phyloP scores from a whole-genome alignment of 2,797 vertebrate genomes.

The Huso huso region DNA sequence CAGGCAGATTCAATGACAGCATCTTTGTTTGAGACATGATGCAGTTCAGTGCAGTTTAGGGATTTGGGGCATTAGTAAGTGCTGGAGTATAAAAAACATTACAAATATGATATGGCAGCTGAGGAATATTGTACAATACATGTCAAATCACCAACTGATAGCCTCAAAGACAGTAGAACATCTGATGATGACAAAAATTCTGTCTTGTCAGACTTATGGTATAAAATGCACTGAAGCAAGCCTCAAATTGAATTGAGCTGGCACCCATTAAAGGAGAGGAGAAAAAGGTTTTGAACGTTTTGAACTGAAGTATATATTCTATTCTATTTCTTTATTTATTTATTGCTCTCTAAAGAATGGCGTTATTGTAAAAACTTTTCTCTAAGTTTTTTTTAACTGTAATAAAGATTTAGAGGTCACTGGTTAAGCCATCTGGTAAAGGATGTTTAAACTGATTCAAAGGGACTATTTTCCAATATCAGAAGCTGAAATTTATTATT shows the following conservation, averaged over 20 bases:
- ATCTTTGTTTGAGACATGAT: too few relatives aligned
- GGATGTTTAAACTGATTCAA: too few relatives aligned
- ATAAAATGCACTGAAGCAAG: neutral
- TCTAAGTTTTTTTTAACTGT: too few relatives aligned
- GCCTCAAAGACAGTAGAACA: neutral
- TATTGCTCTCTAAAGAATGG: too few relatives aligned
- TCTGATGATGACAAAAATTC: neutral
- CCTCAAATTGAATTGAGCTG: neutral
- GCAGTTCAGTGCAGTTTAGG: neutral
- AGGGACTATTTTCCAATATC: too few relatives aligned
- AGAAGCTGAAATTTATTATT: too few relatives aligned
- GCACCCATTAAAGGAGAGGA: neutral
- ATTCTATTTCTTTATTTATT: too few relatives aligned
- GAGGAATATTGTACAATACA: neutral
- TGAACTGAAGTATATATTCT: too few relatives aligned
- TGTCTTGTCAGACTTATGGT: neutral
- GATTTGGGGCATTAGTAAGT: neutral
- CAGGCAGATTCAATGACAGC: too few relatives aligned
- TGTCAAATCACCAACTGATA: slow-evolving; percentile 1
- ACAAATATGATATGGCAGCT: neutral
- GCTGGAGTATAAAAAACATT: neutral
- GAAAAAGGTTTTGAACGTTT: neutral
- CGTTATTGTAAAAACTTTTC: too few relatives aligned
- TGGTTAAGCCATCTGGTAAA: too few relatives aligned
- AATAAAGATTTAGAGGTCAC: too few relatives aligned